Evolutionary conservation across 2,797 vertebrate species (phyloP).

Genomic region (Chlorospingus semifuscus): DNA sequence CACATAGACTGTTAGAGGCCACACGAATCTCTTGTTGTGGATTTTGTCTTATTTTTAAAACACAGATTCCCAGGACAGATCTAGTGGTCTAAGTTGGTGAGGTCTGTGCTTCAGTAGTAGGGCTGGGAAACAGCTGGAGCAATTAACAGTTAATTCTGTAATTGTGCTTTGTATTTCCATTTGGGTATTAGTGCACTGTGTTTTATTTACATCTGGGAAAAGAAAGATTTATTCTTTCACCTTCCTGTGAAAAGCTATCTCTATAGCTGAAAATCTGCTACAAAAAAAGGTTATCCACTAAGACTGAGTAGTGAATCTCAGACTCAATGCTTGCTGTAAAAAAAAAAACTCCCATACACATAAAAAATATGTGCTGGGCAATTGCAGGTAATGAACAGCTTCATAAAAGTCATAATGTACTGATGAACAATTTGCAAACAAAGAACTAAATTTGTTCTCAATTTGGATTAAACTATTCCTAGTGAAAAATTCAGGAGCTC

Average conservation of each 20-base stretch:
- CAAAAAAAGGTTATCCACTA: neutral
- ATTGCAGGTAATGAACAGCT: conserved; percentile 51
- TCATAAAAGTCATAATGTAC: conserved; percentile 40
- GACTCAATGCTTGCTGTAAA: neutral
- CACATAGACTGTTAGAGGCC: neutral
- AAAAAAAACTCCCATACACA: neutral
- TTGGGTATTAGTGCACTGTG: neutral
- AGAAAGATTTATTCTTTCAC: neutral
- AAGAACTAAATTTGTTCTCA: conserved; percentile 51
- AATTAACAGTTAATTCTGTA: neutral
- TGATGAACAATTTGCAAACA: conserved; percentile 66
- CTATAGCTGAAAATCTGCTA: neutral
- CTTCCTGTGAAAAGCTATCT: neutral
- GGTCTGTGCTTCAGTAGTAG: neutral
- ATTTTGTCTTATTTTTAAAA: neutral
- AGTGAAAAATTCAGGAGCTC: conserved; percentile 44
- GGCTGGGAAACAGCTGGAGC: neutral
- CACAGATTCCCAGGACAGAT: neutral
- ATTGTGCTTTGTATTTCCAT: neutral
- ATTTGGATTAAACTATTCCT: conserved; percentile 46
- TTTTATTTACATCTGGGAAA: neutral
- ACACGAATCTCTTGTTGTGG: neutral
- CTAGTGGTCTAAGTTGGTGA: neutral
- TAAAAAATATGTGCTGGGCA: conserved; percentile 31
- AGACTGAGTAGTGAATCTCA: neutral